phyloP scores from a whole-genome alignment of 1,140 invertebrate species.

The Agrypnia vestita region DNA sequence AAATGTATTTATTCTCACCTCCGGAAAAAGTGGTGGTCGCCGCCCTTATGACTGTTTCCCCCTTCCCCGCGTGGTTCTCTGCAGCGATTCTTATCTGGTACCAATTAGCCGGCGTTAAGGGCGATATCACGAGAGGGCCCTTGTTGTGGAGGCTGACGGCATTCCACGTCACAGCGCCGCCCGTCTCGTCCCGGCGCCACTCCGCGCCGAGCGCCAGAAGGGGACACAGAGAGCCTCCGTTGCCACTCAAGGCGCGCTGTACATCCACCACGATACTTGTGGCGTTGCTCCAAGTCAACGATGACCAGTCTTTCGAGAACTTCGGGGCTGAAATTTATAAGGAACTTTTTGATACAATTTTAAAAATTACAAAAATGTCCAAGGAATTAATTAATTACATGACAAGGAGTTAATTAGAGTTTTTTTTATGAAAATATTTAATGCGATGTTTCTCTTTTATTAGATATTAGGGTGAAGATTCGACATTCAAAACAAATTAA shows the following conservation, averaged over 20 bases:
- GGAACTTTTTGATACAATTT: no score
- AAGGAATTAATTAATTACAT: no score
- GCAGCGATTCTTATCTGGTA: constrained; percentile 83
- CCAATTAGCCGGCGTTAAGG: constrained; percentile 81
- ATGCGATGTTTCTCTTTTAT: no score
- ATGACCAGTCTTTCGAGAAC: constrained; percentile 71
- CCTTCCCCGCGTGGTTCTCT: constrained; percentile 83
- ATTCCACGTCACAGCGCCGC: constrained; percentile 61
- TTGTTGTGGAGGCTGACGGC: constrained; percentile 64
- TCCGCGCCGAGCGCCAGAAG: constrained; percentile 52
- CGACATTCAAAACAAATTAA: no score
- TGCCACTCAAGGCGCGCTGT: constrained; percentile 40
- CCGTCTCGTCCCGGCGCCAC: constrained; percentile 66
- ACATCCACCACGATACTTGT: constrained; percentile 75
- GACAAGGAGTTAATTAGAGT: no score
- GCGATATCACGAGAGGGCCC: constrained; percentile 67
- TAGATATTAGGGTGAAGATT: no score
- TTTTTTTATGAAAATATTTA: no score
- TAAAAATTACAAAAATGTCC: no score
- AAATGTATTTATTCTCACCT: constrained; percentile 73
- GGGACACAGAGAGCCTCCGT: constrained; percentile 40
- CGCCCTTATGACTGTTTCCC: constrained; percentile 79
- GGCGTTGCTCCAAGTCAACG: constrained; percentile 70
- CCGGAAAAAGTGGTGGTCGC: constrained; percentile 84
- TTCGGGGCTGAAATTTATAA: constrained; percentile 64